Conservation (phyloP, 2,797 vertebrate species). For the Melanogrammus aeglefinus region DNA sequence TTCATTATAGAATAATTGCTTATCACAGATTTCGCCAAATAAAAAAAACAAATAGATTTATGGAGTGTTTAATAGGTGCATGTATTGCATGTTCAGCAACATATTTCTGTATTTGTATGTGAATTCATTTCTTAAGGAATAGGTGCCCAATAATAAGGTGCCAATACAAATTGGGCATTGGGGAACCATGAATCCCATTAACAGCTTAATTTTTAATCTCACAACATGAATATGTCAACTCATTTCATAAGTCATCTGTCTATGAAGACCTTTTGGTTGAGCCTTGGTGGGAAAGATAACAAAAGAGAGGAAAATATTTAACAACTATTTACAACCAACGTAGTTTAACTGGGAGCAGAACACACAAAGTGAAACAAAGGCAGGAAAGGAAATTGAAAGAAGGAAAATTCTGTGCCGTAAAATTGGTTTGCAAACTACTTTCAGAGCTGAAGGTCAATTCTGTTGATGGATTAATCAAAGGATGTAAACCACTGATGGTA, state of each 20-base stretch:
- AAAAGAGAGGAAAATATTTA: background rate
- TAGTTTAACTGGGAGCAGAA: background rate
- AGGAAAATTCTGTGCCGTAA: background rate
- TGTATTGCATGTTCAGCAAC: background rate
- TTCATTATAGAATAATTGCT: background rate
- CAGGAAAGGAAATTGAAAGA: background rate
- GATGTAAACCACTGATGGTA: too few species aligned
- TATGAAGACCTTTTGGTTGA: too few species aligned
- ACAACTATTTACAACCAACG: background rate
- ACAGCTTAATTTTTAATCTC: background rate
- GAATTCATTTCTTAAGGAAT: background rate
- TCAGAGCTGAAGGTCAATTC: background rate
- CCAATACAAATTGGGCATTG: background rate
- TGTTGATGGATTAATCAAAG: too few species aligned
- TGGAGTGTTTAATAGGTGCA: background rate
- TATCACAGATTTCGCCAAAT: background rate
- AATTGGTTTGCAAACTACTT: background rate
- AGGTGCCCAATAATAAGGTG: too few species aligned
- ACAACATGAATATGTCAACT: background rate
- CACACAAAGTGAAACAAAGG: background rate
- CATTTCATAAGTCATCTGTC: too few species aligned
- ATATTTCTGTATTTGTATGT: background rate
- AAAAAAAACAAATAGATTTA: background rate
- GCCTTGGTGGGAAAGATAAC: too few species aligned
- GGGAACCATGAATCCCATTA: background rate